These are phyloP conservation scores for Pristis pectinata DNA, from an alignment of 2,797 vertebrate genomes.

Conservation along the genomic window DNA sequence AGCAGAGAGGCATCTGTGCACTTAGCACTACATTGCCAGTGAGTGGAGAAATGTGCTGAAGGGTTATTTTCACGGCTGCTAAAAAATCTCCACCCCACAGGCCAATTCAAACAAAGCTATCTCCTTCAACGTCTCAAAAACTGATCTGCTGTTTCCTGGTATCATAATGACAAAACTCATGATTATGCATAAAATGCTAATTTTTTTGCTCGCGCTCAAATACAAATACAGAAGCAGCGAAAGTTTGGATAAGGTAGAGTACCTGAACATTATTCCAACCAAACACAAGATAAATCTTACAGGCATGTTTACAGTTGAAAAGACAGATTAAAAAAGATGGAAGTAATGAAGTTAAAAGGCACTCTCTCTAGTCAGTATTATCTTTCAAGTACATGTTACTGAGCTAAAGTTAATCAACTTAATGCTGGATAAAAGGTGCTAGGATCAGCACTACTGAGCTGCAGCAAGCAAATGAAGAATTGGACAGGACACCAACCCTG, in stretches of 20 bases:
- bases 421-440: background rate
- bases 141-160: slow-evolving; percentile 21
- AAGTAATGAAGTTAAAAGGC: background rate
- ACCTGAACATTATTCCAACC: background rate
- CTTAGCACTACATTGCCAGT: background rate
- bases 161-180: slow-evolving; percentile 14
- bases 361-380: background rate
- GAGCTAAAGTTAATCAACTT: background rate
- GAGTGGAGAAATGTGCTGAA: background rate
- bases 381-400: background rate
- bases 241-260: background rate
- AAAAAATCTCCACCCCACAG: slow-evolving; percentile 20
- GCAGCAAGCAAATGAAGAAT: background rate
- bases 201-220: background rate
- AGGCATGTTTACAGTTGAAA: background rate
- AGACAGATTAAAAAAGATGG: background rate
- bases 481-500: background rate
- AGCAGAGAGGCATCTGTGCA: background rate
- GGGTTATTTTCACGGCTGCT: background rate
- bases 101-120: slow-evolving; percentile 32
- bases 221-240: background rate
- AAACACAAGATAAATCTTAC: background rate
- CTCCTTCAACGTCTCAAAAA: slow-evolving; percentile 33
- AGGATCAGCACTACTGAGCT: background rate
- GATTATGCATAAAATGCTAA: slow-evolving; percentile 27